Percentiles rank a stretch among this genome's conserved stretches.
Evolutionary conservation across 2,888 invertebrate species (phyloP).

Genomic region (Alentia gelatinosa): DNA sequence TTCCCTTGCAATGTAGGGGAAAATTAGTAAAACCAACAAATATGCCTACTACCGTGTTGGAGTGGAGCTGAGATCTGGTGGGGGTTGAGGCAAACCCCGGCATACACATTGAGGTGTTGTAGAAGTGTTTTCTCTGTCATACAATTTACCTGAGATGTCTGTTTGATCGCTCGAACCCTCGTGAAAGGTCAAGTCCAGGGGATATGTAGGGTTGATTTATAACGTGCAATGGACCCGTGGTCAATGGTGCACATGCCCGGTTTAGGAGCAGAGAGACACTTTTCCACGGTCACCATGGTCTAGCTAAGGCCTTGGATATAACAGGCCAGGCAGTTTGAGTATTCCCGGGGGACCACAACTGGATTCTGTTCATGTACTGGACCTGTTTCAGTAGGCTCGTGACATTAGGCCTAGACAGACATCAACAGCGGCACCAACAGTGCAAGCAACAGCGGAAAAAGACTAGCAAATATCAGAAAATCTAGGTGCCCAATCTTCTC

Average conservation of each 20-base stretch:
- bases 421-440: no score
- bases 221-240: not conserved
- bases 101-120: not conserved
- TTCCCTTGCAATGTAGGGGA: not conserved
- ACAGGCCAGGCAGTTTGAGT: no score
- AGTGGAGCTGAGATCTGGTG: not conserved
- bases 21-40: constrained; percentile 8
- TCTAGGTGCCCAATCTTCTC: no score
- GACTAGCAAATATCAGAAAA: no score
- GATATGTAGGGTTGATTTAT: not conserved
- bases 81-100: not conserved
- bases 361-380: no score
- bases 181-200: not conserved
- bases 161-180: not conserved
- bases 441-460: no score
- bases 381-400: no score
- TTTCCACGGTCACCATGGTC: not conserved
- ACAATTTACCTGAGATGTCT: not conserved
- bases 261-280: not conserved
- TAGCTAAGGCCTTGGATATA: not conserved
- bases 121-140: not conserved
- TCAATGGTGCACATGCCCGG: no score
- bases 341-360: no score
- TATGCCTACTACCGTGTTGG: not conserved
- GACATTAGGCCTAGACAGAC: no score